A percentile compares a stretch with the other conserved stretches of the same genome.
Conservation (phyloP, 2,888 invertebrate genomes). For the Pocota personata region DNA sequence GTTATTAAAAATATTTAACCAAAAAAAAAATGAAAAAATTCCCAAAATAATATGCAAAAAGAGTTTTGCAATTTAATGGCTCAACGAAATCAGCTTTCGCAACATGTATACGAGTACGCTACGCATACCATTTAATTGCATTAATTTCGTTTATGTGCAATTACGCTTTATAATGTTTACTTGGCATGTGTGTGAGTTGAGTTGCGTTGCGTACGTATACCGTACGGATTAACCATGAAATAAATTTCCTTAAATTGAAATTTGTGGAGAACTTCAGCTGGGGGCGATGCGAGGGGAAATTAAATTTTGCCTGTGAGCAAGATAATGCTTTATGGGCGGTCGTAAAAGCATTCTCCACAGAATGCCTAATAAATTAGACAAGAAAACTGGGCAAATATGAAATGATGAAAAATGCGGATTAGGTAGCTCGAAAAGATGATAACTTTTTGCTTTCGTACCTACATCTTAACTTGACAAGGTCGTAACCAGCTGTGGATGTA, state of each 20-base stretch:
- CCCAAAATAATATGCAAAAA: slow-evolving; percentile 20
- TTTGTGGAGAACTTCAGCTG: slow-evolving; percentile 39
- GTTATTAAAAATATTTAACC: slow-evolving; percentile 69
- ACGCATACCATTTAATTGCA: slow-evolving; percentile 65
- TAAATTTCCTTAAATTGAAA: slow-evolving; percentile 64
- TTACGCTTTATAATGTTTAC: slow-evolving; percentile 55
- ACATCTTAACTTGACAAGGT: no score
- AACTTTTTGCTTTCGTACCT: not conserved
- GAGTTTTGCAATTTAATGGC: slow-evolving; percentile 58
- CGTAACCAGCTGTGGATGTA: no score
- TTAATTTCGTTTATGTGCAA: slow-evolving; percentile 70
- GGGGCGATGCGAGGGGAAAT: slow-evolving; percentile 9
- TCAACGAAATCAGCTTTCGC: slow-evolving; percentile 40
- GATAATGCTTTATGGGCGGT: slow-evolving; percentile 34
- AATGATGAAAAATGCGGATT: not conserved
- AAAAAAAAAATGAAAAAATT: slow-evolving; percentile 20
- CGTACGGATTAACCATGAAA: slow-evolving; percentile 37
- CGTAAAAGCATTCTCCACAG: slow-evolving; percentile 35
- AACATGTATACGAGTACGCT: slow-evolving; percentile 22
- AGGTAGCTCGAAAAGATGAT: not conserved
- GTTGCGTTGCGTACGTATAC: not conserved
- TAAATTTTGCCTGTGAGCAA: slow-evolving; percentile 27
- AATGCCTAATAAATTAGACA: slow-evolving; percentile 35
- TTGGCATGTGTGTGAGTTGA: not conserved
- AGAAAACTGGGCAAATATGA: not conserved